Conservation (phyloP, 2,797 vertebrate genomes). For the Anableps anableps region DNA sequence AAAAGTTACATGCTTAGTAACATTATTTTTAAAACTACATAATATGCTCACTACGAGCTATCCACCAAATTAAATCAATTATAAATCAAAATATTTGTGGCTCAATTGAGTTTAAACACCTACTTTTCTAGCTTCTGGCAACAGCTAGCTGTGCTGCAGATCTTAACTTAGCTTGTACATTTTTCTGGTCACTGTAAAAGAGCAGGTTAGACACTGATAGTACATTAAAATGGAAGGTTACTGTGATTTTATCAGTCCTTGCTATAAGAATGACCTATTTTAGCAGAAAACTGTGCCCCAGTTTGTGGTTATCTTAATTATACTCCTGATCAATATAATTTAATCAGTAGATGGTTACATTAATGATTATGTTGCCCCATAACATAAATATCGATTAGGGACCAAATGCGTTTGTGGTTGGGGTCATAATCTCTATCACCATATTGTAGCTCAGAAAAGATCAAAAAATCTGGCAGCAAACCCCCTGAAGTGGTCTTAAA, state of each 20-base stretch:
- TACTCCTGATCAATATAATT: slow-evolving; percentile 80
- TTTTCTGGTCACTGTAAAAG: slow-evolving; percentile 68
- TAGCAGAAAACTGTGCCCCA: slow-evolving; percentile 54
- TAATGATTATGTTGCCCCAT: slow-evolving; percentile 83
- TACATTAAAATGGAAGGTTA: background rate
- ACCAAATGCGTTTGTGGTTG: slow-evolving; percentile 65
- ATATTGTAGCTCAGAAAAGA: slow-evolving; percentile 30
- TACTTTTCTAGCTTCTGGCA: background rate
- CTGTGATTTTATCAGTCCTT: slow-evolving; percentile 29
- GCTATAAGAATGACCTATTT: slow-evolving; percentile 38
- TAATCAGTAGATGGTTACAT: slow-evolving; percentile 83
- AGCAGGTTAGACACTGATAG: slow-evolving; percentile 66
- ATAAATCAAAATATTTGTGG: background rate
- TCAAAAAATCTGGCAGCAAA: slow-evolving; percentile 38
- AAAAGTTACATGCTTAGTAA: background rate
- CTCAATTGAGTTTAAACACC: background rate
- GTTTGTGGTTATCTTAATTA: slow-evolving; percentile 82
- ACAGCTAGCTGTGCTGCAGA: background rate
- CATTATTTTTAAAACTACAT: background rate
- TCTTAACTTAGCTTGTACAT: slow-evolving; percentile 42
- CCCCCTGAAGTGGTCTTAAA: slow-evolving; percentile 62
- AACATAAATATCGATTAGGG: slow-evolving; percentile 79
- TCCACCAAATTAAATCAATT: background rate
- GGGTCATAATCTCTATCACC: slow-evolving; percentile 56
- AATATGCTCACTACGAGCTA: background rate